Conservation (phyloP, 1,140 invertebrate genomes). For the Pantala flavescens region DNA sequence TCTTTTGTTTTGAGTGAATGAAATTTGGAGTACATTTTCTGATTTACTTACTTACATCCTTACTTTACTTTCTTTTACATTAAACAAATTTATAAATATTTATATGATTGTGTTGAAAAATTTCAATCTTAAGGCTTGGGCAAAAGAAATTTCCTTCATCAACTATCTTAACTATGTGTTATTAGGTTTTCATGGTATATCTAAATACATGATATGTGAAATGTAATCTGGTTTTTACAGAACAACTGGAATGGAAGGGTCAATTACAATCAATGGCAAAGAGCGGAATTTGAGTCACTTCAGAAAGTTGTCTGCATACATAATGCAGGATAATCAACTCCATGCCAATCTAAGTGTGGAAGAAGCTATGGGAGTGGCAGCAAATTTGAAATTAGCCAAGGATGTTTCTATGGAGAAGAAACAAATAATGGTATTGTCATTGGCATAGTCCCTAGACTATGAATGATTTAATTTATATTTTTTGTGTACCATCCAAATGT, state of each 20-base stretch:
- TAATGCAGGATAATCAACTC: slow-evolving; percentile 96
- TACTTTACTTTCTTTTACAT: too few relatives aligned
- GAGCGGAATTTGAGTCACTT: slow-evolving; percentile 82
- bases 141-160: too few relatives aligned
- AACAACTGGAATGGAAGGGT: slow-evolving; percentile 62
- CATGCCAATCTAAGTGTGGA: slow-evolving; percentile 85
- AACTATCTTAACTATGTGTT: too few relatives aligned
- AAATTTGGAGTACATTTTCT: too few relatives aligned
- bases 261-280: slow-evolving; percentile 74
- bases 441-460: slow-evolving; percentile 11
- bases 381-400: slow-evolving; percentile 76
- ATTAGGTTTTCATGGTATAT: too few relatives aligned
- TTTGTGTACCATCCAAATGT: neutral
- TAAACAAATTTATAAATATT: too few relatives aligned
- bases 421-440: slow-evolving; percentile 67
- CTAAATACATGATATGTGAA: too few relatives aligned
- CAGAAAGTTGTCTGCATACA: slow-evolving; percentile 89
- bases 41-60: too few relatives aligned
- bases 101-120: too few relatives aligned
- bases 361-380: slow-evolving; percentile 88
- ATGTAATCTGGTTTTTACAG: slow-evolving; percentile 43
- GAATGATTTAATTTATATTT: neutral
- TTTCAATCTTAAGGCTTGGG: too few relatives aligned
- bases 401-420: slow-evolving; percentile 58
- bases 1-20: too few relatives aligned